Evolutionary conservation across 2,797 vertebrate genomes (phyloP).

Genomic region (Sebastes nivosus): DNA sequence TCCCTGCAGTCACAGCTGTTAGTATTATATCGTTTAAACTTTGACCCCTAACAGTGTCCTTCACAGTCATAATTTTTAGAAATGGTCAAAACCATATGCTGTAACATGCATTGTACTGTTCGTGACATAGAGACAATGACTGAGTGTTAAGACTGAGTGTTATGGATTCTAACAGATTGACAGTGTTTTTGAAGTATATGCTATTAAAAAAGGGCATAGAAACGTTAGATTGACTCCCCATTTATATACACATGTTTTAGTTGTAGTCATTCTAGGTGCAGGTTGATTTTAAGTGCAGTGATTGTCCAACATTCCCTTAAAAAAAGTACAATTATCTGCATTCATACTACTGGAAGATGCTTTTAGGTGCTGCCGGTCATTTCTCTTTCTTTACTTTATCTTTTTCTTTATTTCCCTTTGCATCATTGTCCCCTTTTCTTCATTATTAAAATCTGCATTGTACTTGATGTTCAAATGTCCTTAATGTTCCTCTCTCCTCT

Average conservation of each 20-base stretch:
- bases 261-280: background rate
- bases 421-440: no score
- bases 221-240: background rate
- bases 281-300: background rate
- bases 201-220: slow-evolving; percentile 3
- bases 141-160: background rate
- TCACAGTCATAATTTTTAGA: background rate
- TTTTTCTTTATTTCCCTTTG: background rate
- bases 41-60: background rate
- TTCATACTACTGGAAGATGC: background rate
- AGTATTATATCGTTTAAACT: background rate
- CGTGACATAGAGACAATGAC: background rate
- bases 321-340: background rate
- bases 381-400: background rate
- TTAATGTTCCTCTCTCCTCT: background rate
- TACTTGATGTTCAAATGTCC: background rate
- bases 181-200: background rate
- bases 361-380: background rate
- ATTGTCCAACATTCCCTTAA: background rate
- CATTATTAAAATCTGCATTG: background rate
- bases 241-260: background rate
- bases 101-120: background rate
- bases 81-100: background rate
- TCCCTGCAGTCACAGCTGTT: background rate
- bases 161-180: background rate